These are phyloP conservation scores for Sebastes elongatus DNA, from an alignment of 2,797 vertebrate genomes.

Conservation along the genomic window DNA sequence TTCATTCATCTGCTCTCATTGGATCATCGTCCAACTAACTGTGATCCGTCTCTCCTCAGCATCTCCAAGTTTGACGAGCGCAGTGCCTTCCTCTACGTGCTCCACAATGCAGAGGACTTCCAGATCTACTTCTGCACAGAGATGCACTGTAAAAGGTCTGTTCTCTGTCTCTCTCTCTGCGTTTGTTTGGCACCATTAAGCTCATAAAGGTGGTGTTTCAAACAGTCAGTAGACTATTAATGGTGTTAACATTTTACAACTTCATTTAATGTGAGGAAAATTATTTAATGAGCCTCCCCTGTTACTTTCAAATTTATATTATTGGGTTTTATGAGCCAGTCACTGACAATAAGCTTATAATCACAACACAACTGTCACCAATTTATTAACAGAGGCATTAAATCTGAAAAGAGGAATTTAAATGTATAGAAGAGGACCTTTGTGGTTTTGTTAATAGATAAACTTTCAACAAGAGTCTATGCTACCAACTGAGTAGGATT, in stretches of 20 bases:
- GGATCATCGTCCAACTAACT: conserved; percentile 10
- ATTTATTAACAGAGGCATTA: neutral
- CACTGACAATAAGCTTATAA: neutral
- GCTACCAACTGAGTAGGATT: no score
- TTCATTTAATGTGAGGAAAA: neutral
- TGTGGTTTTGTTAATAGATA: no score
- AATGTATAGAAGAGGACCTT: no score
- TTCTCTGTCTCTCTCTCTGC: neutral
- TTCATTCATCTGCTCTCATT: conserved; percentile 1
- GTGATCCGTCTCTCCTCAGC: conserved; percentile 76
- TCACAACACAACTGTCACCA: neutral
- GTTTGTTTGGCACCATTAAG: neutral
- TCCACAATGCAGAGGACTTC: conserved; percentile 98
- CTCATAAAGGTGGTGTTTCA: neutral
- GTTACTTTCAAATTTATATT: neutral
- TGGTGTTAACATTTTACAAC: neutral
- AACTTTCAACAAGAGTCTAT: no score
- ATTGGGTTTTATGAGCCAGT: neutral
- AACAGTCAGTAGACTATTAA: no score
- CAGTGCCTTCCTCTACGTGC: conserved; percentile 96
- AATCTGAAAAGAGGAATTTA: neutral
- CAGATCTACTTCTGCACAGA: conserved; percentile 99
- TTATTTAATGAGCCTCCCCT: neutral
- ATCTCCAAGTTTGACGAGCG: conserved; percentile 98
- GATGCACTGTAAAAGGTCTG: conserved; percentile 93